Evolutionary conservation across 2,113 vertebrate species (phyloP).

Genomic region (Corythornis cristatus): DNA sequence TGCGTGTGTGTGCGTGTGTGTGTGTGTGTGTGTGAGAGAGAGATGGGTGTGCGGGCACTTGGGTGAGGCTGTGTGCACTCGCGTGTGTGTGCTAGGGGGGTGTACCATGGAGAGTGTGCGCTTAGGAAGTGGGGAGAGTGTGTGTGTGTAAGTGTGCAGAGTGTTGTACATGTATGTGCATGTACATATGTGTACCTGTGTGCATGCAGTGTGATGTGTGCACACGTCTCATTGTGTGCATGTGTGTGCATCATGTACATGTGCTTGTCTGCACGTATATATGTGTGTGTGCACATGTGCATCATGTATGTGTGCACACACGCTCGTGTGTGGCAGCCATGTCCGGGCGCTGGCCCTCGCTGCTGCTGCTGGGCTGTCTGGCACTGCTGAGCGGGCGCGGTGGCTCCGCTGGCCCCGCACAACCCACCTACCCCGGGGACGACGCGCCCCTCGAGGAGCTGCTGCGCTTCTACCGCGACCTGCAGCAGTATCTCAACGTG

Average conservation of each 20-base stretch:
- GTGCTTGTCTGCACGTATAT: too few species aligned
- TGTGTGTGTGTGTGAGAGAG: too few species aligned
- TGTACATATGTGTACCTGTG: too few species aligned
- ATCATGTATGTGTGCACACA: not conserved
- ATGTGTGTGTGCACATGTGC: too few species aligned
- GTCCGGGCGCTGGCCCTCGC: not conserved
- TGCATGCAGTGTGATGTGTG: too few species aligned
- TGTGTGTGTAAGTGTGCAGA: too few species aligned
- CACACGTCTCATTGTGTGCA: not conserved
- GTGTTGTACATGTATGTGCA: too few species aligned
- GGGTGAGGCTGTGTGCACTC: not conserved
- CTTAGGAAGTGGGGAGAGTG: not conserved
- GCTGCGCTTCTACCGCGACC: slow-evolving; percentile 45
- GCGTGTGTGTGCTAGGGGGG: not conserved
- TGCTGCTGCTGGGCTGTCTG: not conserved
- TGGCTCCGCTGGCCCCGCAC: not conserved
- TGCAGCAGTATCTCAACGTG: slow-evolving; percentile 51
- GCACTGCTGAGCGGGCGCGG: too few species aligned
- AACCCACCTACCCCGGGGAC: slow-evolving; percentile 22
- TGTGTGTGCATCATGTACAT: not conserved
- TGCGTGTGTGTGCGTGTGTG: too few species aligned
- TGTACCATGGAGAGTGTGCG: fast-evolving
- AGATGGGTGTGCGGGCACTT: too few species aligned
- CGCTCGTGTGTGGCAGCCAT: not conserved
- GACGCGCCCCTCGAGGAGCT: slow-evolving; percentile 29